phyloP scores from a whole-genome alignment of 2,113 vertebrate genomes.

The Datnioides undecimradiatus region DNA sequence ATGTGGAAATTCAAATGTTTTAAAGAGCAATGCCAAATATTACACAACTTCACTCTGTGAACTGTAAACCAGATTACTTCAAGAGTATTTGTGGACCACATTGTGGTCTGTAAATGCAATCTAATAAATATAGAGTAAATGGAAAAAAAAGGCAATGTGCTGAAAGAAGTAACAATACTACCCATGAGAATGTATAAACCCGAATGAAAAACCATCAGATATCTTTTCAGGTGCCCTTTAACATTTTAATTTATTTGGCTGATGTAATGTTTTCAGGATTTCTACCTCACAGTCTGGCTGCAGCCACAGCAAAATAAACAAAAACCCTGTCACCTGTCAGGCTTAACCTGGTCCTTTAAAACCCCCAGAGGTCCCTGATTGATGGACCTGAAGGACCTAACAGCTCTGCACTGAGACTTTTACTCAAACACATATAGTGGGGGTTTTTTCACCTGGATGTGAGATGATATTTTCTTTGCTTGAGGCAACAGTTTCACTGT shows the following conservation, averaged over 20 bases:
- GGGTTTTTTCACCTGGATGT: conserved; percentile 1
- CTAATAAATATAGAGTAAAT: neutral
- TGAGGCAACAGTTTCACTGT: conserved; percentile 33
- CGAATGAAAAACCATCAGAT: neutral
- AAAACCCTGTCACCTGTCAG: conserved; percentile 15
- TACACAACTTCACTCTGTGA: neutral
- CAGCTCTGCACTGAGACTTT: conserved; percentile 32
- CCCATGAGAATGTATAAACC: neutral
- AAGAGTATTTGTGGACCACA: no score
- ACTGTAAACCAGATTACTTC: neutral
- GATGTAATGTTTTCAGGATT: neutral
- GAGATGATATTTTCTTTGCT: conserved; percentile 40
- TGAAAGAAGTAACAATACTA: neutral
- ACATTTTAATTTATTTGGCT: neutral
- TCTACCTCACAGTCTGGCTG: conserved; percentile 7
- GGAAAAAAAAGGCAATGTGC: neutral
- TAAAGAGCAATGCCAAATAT: neutral
- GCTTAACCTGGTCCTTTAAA: conserved; percentile 28
- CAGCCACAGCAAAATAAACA: conserved; percentile 5
- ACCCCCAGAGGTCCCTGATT: conserved; percentile 5
- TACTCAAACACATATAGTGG: neutral
- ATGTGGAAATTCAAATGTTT: neutral
- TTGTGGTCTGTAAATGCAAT: neutral
- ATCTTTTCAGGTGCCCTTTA: neutral
- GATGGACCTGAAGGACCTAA: conserved; percentile 29